phyloP scores from a whole-genome alignment of 1,140 invertebrate genomes.

The Eriocheir sinensis region DNA sequence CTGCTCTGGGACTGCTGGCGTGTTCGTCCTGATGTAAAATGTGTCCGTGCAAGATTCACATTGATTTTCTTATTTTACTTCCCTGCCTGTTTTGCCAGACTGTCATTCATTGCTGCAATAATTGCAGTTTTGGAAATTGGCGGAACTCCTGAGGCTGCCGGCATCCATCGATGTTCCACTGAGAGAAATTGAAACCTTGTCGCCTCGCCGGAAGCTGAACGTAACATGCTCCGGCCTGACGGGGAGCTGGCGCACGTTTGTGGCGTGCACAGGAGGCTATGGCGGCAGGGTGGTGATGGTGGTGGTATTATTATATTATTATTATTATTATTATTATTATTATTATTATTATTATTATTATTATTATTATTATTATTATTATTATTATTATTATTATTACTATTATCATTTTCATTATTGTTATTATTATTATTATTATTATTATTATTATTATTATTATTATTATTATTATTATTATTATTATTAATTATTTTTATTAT shows the following conservation, averaged over 20 bases:
- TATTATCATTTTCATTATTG: background rate
- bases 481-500: no score
- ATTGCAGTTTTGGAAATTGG: conserved; percentile 16
- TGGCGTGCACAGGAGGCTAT: background rate
- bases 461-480: background rate
- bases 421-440: background rate
- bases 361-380: background rate
- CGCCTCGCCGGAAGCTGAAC: background rate
- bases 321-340: background rate
- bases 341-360: background rate
- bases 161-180: background rate
- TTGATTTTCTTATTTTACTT: background rate
- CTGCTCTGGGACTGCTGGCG: background rate
- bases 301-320: background rate
- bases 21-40: background rate
- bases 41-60: background rate
- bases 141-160: background rate
- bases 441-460: background rate
- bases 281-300: background rate
- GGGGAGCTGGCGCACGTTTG: no score
- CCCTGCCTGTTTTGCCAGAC: background rate
- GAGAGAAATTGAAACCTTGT: background rate
- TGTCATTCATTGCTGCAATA: background rate
- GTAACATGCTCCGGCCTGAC: no score
- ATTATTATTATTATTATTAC: background rate